Evolutionary conservation across 2,113 vertebrate species (phyloP).

Genomic region (Bolborhynchus lineola): DNA sequence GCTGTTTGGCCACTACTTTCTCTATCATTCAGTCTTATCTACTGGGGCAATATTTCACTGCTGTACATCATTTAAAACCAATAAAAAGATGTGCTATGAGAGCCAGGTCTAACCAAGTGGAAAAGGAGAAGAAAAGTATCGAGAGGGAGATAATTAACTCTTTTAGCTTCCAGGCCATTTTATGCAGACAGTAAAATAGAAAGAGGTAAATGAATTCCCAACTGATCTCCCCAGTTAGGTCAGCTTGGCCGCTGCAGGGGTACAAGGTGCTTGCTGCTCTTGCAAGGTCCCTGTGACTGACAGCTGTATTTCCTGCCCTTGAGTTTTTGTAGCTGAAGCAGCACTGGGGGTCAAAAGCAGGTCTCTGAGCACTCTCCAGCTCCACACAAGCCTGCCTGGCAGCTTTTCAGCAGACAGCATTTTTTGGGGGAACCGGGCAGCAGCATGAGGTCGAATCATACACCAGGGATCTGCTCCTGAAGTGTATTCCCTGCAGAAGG

Average conservation of each 20-base stretch:
- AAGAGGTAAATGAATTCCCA: neutral
- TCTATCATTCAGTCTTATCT: neutral
- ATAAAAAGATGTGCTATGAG: constrained; percentile 19
- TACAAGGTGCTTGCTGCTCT: constrained; percentile 3
- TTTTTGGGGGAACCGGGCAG: neutral
- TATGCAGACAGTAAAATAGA: neutral
- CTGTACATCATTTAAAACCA: constrained; percentile 33
- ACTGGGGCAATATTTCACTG: constrained; percentile 5
- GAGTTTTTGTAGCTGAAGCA: constrained; percentile 53
- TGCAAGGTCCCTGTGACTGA: constrained; percentile 10
- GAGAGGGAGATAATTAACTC: constrained; percentile 52
- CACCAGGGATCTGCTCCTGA: neutral
- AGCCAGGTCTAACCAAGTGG: constrained; percentile 10
- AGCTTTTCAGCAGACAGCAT: constrained; percentile 11
- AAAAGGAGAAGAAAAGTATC: constrained; percentile 30
- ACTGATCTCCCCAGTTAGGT: neutral
- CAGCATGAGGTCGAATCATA: neutral
- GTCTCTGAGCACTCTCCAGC: neutral
- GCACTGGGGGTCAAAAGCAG: constrained; percentile 20
- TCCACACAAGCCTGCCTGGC: neutral
- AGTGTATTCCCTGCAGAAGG: neutral
- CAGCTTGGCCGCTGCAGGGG: neutral
- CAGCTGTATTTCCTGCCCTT: constrained; percentile 22
- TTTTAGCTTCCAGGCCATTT: constrained; percentile 32
- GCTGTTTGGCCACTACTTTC: neutral